Base-by-base conservation (phyloP, 1,140 invertebrate genomes). In the Brachionus asplanchnoidis region DNA sequence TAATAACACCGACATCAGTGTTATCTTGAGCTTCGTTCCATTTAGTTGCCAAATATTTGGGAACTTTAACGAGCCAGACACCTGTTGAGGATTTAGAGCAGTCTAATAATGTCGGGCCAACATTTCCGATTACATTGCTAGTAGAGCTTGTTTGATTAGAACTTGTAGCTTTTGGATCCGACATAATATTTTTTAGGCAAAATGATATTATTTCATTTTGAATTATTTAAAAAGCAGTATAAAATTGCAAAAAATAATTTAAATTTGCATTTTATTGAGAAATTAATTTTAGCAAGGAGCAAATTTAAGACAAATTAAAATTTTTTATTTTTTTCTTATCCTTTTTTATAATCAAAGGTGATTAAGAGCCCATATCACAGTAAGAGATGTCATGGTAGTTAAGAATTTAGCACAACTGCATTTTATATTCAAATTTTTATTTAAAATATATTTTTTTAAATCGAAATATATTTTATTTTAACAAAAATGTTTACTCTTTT, bases 21-120 rank as follows among this genome's bases (percentile, higher is more conserved):
- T 93, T 92, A 40, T 92, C 93, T 26, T 93, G 92, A 56, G 94
- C 93, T 89, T 94, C 95, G 87, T 95, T 93, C 95, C 95, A 97
- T 90, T 93, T 93, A 85, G 94, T 94, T 2, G 95, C 94, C 86
- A 98, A 93, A 91, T 97, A 98, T 91, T 98, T 98, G 3, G 96
- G 96, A 26, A 92, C 79, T 44, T 82, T 82, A 14, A 82, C 79
- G 3, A 82, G 53, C 79, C 79, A 82, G n/a, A 82, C 79, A 14
- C 53, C 53, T 17, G 36, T 68, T 17, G 53, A 44, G 17, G 79
- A 53, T 60, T 68, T 60, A 11, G 79, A 82, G 36, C 53, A 65
- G n/a, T 82, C 79, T 17, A 82, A 82, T 42, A 17, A 40, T 65
- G 79, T 44, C 26, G 79, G 79, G 12, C 73, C 73, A 50, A 77